phyloP scores from a whole-genome alignment of 2,888 invertebrate genomes.

The Thymelicus sylvestris region DNA sequence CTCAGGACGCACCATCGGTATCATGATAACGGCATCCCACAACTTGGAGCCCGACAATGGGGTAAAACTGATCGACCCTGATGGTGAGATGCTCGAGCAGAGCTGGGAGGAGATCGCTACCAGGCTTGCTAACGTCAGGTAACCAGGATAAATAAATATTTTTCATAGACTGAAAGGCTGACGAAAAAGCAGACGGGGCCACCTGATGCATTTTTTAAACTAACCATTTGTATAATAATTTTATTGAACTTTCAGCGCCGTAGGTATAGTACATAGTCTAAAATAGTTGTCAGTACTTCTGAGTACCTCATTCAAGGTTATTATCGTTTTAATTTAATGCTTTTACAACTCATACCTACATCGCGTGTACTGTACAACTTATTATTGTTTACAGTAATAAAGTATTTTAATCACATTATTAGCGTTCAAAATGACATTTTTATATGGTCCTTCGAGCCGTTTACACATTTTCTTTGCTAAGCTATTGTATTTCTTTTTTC shows the following conservation, averaged over 20 bases:
- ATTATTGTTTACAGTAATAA: background rate
- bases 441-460: conserved; percentile 40
- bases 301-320: too few species aligned
- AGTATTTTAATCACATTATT: conserved; percentile 3
- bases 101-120: conserved; percentile 97
- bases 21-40: conserved; percentile 99
- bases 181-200: too few species aligned
- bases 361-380: background rate
- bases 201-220: too few species aligned
- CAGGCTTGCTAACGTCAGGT: conserved; percentile 92
- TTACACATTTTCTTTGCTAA: background rate
- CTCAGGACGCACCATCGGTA: conserved; percentile 90
- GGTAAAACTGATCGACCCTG: conserved; percentile 97
- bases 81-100: conserved; percentile 97
- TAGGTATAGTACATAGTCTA: too few species aligned
- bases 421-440: background rate
- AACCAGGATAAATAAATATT: background rate
- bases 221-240: too few species aligned
- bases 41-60: conserved; percentile 98
- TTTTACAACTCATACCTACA: too few species aligned
- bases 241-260: too few species aligned
- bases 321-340: too few species aligned
- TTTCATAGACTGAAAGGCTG: too few species aligned
- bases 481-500: too few species aligned
- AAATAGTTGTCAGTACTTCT: too few species aligned